Evolutionary conservation across 2,888 invertebrate genomes (phyloP).

Genomic region (Abscondita cerata): DNA sequence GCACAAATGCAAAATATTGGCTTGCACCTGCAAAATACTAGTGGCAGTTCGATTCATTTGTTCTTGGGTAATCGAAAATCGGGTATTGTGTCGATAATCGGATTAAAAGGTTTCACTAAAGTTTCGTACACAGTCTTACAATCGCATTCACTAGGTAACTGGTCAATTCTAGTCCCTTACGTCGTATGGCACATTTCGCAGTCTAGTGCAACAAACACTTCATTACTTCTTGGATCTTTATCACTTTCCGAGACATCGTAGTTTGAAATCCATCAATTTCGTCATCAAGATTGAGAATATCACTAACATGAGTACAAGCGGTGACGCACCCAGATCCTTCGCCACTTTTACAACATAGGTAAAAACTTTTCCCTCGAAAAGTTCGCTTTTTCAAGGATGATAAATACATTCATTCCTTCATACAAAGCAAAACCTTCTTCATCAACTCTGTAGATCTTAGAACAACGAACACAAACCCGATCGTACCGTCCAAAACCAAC

Average conservation of each 20-base stretch:
- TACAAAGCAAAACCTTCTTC: slow-evolving; percentile 75
- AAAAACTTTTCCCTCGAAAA: slow-evolving; percentile 67
- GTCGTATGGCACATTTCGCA: slow-evolving; percentile 99
- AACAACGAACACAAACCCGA: slow-evolving; percentile 81
- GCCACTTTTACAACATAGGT: slow-evolving; percentile 58
- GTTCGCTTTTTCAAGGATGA: slow-evolving; percentile 89
- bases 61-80: slow-evolving; percentile 90
- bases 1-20: slow-evolving; percentile 87
- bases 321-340: slow-evolving; percentile 55
- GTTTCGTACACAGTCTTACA: slow-evolving; percentile 87
- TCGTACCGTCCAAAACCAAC: slow-evolving; percentile 49
- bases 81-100: slow-evolving; percentile 95
- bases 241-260: slow-evolving; percentile 55
- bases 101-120: slow-evolving; percentile 86
- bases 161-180: slow-evolving; percentile 87
- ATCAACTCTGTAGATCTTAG: slow-evolving; percentile 78
- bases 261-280: slow-evolving; percentile 54
- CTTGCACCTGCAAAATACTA: slow-evolving; percentile 84
- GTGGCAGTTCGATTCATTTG: slow-evolving; percentile 81
- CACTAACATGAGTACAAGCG: slow-evolving; percentile 54
- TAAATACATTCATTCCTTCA: slow-evolving; percentile 88
- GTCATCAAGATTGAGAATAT: slow-evolving; percentile 32
- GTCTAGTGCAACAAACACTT: slow-evolving; percentile 90
- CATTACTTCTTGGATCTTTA: slow-evolving; percentile 67
- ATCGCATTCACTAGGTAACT: slow-evolving; percentile 87